A percentile compares a stretch with the other conserved stretches of the same genome.
These are phyloP conservation scores for Pachyseris speciosa DNA, from an alignment of 64 coral and sea anemone genomes.

Conservation along the genomic window DNA sequence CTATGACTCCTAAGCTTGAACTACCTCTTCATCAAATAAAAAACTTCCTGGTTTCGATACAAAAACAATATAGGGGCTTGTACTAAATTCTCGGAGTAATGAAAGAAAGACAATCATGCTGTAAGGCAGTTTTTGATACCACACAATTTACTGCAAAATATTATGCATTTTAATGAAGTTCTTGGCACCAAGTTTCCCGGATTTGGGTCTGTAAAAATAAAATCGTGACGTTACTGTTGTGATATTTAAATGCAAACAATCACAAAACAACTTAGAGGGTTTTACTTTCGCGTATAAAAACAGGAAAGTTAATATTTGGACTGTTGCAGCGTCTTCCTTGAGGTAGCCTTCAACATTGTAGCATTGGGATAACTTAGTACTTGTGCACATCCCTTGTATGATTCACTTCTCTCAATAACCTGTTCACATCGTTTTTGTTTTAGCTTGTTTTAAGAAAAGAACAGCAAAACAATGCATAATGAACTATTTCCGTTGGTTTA, in stretches of 20 bases:
- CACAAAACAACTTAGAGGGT: neutral
- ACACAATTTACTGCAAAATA: neutral
- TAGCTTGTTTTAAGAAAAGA: neutral
- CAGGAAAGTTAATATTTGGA: neutral
- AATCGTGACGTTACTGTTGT: conserved; percentile 31
- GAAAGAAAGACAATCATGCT: too few species aligned
- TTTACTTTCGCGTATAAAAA: neutral
- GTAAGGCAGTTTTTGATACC: neutral
- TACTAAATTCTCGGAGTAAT: too few species aligned
- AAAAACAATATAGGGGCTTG: too few species aligned
- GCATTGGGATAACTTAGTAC: neutral
- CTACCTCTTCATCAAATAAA: too few species aligned
- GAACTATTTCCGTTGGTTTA: neutral
- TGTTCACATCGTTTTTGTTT: neutral
- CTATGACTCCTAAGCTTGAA: too few species aligned
- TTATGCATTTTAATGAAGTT: too few species aligned
- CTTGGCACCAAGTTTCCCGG: too few species aligned
- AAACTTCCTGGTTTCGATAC: too few species aligned
- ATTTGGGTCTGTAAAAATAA: neutral
- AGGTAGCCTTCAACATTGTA: neutral
- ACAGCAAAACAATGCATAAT: conserved; percentile 9
- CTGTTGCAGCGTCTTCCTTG: neutral
- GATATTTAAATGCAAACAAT: conserved; percentile 33
- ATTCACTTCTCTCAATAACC: neutral
- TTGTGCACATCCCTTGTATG: neutral